phyloP scores from a whole-genome alignment of 2,797 vertebrate species.

The Danio albolineatus region DNA sequence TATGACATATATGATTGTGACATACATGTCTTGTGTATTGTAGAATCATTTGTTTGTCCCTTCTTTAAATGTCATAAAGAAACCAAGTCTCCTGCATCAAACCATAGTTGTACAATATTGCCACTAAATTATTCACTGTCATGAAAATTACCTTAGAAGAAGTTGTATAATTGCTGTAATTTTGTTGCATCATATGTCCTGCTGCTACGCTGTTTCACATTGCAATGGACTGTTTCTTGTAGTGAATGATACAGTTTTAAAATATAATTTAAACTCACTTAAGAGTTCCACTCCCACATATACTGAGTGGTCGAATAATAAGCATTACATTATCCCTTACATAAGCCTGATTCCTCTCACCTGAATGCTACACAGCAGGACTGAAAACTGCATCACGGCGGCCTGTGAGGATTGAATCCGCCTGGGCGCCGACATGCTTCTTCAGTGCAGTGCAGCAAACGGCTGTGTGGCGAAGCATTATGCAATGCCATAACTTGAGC shows the following conservation, averaged over 20 bases:
- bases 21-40: no score
- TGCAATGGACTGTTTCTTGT: background rate
- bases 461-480: constrained; percentile 56
- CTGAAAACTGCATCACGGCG: constrained; percentile 46
- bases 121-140: no score
- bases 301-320: background rate
- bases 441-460: constrained; percentile 39
- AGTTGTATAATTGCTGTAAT: no score
- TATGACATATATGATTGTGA: no score
- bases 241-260: background rate
- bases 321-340: constrained; percentile 1
- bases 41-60: no score
- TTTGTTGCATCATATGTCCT: background rate
- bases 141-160: no score
- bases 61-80: no score
- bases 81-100: no score
- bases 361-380: constrained; percentile 43
- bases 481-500: constrained; percentile 55
- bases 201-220: background rate
- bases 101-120: no score
- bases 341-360: constrained; percentile 54
- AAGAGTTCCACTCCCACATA: background rate
- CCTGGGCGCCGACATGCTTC: constrained; percentile 40
- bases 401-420: constrained; percentile 30
- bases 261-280: background rate